Conservation (phyloP, 1,140 invertebrate genomes). For the Macrobrachium nipponense region DNA sequence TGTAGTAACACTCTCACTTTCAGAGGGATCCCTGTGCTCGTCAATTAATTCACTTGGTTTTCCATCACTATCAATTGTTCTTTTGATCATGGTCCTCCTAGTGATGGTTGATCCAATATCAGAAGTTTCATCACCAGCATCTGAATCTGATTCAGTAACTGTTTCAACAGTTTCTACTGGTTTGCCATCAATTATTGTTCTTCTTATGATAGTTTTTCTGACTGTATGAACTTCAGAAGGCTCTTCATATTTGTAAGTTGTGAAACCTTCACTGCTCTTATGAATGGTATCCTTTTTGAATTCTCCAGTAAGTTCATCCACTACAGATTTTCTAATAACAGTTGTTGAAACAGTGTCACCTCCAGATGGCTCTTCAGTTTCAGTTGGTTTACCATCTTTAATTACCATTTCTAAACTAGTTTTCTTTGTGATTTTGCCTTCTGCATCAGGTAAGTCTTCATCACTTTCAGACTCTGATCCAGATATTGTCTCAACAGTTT, state of each 20-base stretch:
- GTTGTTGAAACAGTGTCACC: conserved; percentile 16
- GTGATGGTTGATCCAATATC: background rate
- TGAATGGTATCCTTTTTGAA: conserved; percentile 1
- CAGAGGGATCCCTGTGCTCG: conserved; percentile 12
- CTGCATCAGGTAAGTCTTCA: background rate
- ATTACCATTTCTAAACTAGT: background rate
- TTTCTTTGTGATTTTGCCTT: background rate
- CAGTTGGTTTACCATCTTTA: background rate
- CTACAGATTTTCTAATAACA: conserved; percentile 7
- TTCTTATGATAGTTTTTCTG: conserved; percentile 16
- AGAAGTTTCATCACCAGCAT: conserved; percentile 6
- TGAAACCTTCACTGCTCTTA: background rate
- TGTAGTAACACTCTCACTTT: conserved; percentile 8
- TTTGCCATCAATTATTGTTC: conserved; percentile 32
- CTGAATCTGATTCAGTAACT: conserved; percentile 9
- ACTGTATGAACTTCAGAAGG: background rate
- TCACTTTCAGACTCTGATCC: background rate
- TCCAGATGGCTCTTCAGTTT: conserved; percentile 21
- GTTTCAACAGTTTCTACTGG: conserved; percentile 30
- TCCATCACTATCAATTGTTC: background rate
- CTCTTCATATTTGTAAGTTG: conserved; percentile 13
- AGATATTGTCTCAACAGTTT: conserved; percentile 9
- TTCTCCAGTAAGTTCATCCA: conserved; percentile 7
- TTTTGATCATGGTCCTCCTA: conserved; percentile 1
- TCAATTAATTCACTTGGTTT: background rate